Percentiles rank a stretch among this genome's conserved stretches.
phyloP scores from a whole-genome alignment of 2,113 vertebrate species.

The Odontophorus gujanensis region DNA sequence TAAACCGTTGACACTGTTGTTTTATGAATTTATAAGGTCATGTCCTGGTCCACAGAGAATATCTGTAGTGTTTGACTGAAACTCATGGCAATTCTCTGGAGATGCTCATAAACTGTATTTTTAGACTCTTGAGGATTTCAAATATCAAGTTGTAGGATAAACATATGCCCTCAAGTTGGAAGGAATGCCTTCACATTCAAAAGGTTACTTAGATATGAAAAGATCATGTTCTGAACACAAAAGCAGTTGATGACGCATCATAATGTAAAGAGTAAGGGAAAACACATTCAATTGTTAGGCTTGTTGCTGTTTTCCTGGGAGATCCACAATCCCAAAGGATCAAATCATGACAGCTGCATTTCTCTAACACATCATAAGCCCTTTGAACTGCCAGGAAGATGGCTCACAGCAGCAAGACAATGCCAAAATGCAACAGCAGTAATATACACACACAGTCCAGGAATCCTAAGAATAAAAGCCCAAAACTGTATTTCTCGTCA shows the following conservation, averaged over 20 bases:
- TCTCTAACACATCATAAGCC: not conserved
- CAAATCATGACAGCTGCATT: not conserved
- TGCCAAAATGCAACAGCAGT: rapidly evolving
- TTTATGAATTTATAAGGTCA: not conserved
- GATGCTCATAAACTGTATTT: not conserved
- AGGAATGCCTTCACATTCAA: not conserved
- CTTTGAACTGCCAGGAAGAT: not conserved
- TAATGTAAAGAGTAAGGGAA: not conserved
- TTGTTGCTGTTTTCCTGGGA: not conserved
- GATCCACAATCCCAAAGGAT: not conserved
- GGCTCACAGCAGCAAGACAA: not conserved
- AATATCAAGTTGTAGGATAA: not conserved
- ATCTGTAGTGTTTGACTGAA: not conserved
- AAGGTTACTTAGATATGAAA: not conserved
- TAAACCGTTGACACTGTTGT: too few relatives aligned
- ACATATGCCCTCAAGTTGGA: not conserved
- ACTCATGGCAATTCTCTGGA: not conserved
- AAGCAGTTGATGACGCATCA: not conserved
- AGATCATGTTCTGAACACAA: not conserved
- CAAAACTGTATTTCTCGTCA: not conserved
- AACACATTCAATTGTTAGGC: not conserved
- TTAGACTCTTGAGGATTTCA: not conserved
- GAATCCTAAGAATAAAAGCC: not conserved
- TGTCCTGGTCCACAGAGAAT: not conserved
- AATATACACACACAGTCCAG: not conserved